These are phyloP conservation scores for Heptranchias perlo DNA, from an alignment of 2,113 vertebrate genomes.

Conservation along the genomic window DNA sequence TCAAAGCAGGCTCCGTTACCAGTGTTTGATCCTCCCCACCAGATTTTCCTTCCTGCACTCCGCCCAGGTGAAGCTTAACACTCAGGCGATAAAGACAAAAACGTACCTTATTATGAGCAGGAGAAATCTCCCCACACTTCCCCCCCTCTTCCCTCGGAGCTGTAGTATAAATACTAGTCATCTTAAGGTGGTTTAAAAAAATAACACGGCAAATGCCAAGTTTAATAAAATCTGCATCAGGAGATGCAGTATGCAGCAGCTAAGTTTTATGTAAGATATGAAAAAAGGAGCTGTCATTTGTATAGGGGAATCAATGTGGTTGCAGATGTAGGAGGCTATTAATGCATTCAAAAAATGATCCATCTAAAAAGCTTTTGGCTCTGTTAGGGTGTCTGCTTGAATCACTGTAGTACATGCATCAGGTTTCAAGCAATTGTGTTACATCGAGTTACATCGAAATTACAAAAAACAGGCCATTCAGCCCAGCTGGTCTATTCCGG, in stretches of 20 bases:
- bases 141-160: too few species aligned
- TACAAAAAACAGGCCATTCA: too few species aligned
- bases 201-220: background rate
- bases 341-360: background rate
- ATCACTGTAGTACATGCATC: background rate
- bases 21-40: background rate
- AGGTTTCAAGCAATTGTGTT: background rate
- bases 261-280: background rate
- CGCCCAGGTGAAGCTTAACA: background rate
- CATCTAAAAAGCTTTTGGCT: background rate
- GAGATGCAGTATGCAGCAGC: background rate
- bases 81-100: background rate
- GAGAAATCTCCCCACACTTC: background rate
- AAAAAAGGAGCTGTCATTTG: background rate
- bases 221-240: background rate
- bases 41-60: background rate
- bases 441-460: too few species aligned
- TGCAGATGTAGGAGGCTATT: background rate
- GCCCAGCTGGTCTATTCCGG: too few species aligned
- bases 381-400: background rate
- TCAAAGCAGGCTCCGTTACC: background rate
- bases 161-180: background rate
- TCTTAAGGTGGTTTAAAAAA: background rate
- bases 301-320: background rate
- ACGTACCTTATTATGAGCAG: background rate